Evolutionary conservation across 2,797 vertebrate species (phyloP), one percentile per base, ranked within the genome.

Genomic region (Pseudomugil tenellus): DNA sequence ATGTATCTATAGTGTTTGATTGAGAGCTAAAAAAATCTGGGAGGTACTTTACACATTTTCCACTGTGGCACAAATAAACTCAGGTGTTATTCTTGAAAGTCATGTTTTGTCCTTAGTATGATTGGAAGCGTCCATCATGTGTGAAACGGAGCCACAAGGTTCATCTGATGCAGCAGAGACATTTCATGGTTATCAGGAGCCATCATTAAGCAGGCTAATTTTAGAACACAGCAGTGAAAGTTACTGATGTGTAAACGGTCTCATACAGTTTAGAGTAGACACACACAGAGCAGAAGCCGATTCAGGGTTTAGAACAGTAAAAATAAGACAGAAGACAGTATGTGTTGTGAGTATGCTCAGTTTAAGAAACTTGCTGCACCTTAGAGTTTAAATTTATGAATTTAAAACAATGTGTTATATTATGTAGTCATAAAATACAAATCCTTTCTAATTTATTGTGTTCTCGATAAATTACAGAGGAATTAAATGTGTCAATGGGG

Each of bases 181-280:
- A 79, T 79, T 82, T 88, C 80, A 84, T 62, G 77, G 70, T 81
- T 81, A 80, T 87, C 84, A 77, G 64, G 76, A 78, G 26, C 67
- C 46, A 32, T 81, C 80, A 81, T 83, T 84, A 76, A 58, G 63
- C 41, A 2, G 59, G 81, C 78, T 87, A 87, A 91, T 87, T 90
- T 89, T 86, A 84, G 79, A 77, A 68, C 59, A 57, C 46, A 37
- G 77, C 70, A 39, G n/a, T 43, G 58, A 77, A 73, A 79, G 60
- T 67, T 34, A 52, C 52, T 51, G 62, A 74, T 63, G 81, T 67
- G 49, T 74, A 76, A 81, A 67, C 72, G 72, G 70, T 58, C 37
- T 83, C 74, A 46, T 58, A 35, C 64, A 72, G 58, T 73, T 73
- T 49, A 41, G 35, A 64, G 63, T 17, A 65, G 58, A 76, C 58